A percentile compares a stretch with the other conserved stretches of the same genome.
phyloP scores from a whole-genome alignment of 2,888 invertebrate genomes.

The Caenorhabditis sulstoni region DNA sequence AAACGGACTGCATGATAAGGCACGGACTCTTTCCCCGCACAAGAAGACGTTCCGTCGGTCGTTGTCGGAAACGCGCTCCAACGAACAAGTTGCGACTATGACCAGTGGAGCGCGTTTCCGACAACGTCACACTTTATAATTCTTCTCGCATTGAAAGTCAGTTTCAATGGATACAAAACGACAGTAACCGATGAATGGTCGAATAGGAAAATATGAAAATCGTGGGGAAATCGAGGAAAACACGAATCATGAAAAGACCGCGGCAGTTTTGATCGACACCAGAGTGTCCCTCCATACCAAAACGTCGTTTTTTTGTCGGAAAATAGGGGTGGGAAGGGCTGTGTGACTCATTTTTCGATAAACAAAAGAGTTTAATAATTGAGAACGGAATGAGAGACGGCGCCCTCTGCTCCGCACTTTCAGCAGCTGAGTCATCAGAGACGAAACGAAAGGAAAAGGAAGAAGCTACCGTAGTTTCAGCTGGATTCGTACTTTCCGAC shows the following conservation, averaged over 20 bases:
- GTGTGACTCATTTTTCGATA: conserved; percentile 12
- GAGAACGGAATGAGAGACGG: not conserved
- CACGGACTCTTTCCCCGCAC: not conserved
- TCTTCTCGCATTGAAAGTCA: no score
- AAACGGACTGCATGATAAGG: conserved; percentile 22
- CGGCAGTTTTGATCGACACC: not conserved
- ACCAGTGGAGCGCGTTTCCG: no score
- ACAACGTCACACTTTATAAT: not conserved
- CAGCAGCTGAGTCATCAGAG: conserved; percentile 37
- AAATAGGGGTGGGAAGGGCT: no score
- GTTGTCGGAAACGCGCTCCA: not conserved
- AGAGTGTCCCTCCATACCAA: no score
- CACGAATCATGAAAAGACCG: conserved; percentile 2
- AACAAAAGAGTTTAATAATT: conserved; percentile 4
- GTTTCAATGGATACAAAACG: no score
- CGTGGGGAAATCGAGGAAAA: not conserved
- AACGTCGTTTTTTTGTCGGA: no score
- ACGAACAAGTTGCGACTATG: not conserved
- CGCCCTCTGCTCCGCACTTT: no score
- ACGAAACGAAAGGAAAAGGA: not conserved
- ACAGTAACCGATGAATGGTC: not conserved
- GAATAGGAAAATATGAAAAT: not conserved
- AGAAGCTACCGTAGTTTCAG: conserved; percentile 8
- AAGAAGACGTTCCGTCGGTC: not conserved
- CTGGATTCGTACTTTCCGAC: conserved; percentile 2